Evolutionary conservation across 2,888 invertebrate species (phyloP), one percentile per base, ranked within the genome.

Genomic region (Spilosoma lubricipeda): DNA sequence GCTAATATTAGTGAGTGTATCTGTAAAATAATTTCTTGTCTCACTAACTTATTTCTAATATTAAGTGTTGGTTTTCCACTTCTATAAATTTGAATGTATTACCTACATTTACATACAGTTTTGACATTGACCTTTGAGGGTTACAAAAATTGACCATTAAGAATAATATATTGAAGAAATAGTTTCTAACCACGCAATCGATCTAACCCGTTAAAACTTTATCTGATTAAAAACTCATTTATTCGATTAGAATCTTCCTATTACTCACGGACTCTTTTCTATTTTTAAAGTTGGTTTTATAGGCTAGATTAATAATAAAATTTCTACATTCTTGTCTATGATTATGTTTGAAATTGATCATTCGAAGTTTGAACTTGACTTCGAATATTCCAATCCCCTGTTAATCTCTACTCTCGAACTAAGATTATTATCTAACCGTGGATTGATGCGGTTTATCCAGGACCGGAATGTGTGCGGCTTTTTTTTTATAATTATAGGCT

Each of bases 141-240:
- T 52, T 23, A 69, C 48, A 13, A 27, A 15, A 59, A 39, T 39
- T 56, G 56, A 73, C 33, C 72, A 56, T 68, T 67, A 67, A 42
- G 33, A 67, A 52, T 73, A 64, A 23, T 42, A 56, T 30, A 27
- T n/a, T 48, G 59, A 73, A n/a, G 59, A 69, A 68, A 69, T 69
- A 23, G 23, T 63, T 45, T 56, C 13, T 59, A 27, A 69, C 69
- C 77, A 42, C 45, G 36, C 27, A 39, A 59, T 39, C 4, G 15
- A 20, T 59, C 15, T 39, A 59, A 39, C 56, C 15, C 27, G 30
- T 39, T 18, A 0, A 20, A 39, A 39, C 5, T 63, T 59, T 15
- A 42, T 39, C 56, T 30, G 45, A 67, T 33, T 33, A 67, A 67
- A 67, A 30, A 67, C 13, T 67, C 27, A 67, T 67, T 67, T 67